Base-by-base conservation (phyloP, 1,140 invertebrate genomes). In the Drosophila varians region DNA sequence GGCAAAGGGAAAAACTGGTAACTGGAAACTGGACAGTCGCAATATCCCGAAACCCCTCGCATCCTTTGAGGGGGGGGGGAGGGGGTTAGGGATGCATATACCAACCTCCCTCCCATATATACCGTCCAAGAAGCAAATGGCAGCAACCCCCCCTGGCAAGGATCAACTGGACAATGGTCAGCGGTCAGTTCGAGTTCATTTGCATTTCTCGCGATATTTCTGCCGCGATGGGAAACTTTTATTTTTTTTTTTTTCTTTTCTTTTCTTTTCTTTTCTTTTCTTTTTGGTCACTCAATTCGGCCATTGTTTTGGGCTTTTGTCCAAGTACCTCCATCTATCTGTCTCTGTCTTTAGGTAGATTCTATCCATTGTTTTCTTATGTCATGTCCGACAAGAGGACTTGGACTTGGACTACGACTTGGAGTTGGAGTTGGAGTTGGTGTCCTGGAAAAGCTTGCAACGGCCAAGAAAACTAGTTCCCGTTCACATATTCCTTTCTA, bases 21-120 rank as follows among this genome's bases (percentile, higher is more conserved):
- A 80, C 48, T 48, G 58, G 28, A 54, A 16, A 71, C 40, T 83
- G 78, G 77, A 77, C 78, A 83, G 53, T 19, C n/a, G 28, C 18
- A 9, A 28, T 11, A 45, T 36, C 31, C 18, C 34, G 12, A 31
- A n/a, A n/a, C n/a, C n/a, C n/a, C n/a, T n/a, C n/a, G n/a, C n/a
- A n/a, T n/a, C n/a, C n/a, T n/a, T n/a, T n/a, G n/a, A n/a, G n/a
- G n/a, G n/a, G n/a, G n/a, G n/a, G n/a, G n/a, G n/a, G n/a, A n/a
- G n/a, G n/a, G n/a, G n/a, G n/a, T n/a, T n/a, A 12, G 36, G 36
- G 36, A 38, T 38, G 36, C 36, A 38, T 31, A 31, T 31, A 11
- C 36, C 14, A 38, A 12, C 36, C 36, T 11, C 28, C n/a, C n/a
- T 38, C n/a, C n/a, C n/a, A n/a, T n/a, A n/a, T n/a, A n/a, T n/a